phyloP scores from a whole-genome alignment of 2,888 invertebrate genomes.

The Margaritifera margaritifera region DNA sequence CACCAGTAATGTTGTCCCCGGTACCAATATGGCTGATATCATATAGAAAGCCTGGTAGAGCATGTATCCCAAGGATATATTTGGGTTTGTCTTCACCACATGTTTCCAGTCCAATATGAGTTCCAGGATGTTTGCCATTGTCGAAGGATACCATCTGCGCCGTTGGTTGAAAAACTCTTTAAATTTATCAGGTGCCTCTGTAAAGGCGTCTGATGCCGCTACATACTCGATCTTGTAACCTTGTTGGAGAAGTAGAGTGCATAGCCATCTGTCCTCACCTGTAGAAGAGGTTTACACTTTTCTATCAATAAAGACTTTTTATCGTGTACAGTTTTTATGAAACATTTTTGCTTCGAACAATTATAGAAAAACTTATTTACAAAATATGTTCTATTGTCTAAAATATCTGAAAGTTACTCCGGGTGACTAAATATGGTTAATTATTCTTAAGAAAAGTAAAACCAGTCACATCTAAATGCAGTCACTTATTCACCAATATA shows the following conservation, averaged over 20 bases:
- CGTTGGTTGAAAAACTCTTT: constrained; percentile 93
- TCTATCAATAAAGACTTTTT: no score
- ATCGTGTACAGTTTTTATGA: no score
- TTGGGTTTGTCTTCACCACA: constrained; percentile 92
- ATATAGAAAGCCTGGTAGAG: constrained; percentile 52
- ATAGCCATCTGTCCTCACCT: constrained; percentile 98
- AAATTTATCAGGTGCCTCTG: constrained; percentile 90
- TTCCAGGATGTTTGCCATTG: constrained; percentile 98
- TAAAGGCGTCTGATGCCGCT: constrained; percentile 98
- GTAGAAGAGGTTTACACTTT: constrained; percentile 16
- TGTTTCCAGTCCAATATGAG: constrained; percentile 73
- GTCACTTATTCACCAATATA: no score
- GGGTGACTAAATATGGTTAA: no score
- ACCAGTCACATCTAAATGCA: no score
- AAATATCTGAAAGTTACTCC: no score
- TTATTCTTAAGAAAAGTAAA: no score
- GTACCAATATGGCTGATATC: constrained; percentile 92
- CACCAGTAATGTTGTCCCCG: constrained; percentile 83
- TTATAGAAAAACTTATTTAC: no score
- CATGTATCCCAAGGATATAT: constrained; percentile 81
- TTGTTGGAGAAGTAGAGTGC: constrained; percentile 93
- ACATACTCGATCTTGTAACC: constrained; percentile 99
- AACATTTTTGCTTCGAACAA: no score
- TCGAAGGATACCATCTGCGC: constrained; percentile 98
- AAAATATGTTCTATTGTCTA: no score